These are phyloP conservation scores for Gerris lacustris DNA, from an alignment of 2,888 invertebrate genomes.

Conservation along the genomic window DNA sequence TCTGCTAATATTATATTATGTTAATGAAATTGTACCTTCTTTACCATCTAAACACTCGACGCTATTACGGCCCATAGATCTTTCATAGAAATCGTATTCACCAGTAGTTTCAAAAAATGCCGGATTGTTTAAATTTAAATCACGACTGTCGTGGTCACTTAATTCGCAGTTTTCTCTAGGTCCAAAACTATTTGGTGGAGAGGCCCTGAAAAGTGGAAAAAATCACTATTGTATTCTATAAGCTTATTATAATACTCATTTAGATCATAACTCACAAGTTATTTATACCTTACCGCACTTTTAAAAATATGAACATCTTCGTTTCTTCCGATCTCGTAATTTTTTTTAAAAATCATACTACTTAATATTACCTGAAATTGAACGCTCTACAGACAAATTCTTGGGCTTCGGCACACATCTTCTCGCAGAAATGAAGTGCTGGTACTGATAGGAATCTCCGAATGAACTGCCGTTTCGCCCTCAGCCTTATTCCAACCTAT, in stretches of 20 bases:
- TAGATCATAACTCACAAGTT: too few relatives aligned
- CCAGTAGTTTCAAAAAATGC: slow-evolving; percentile 70
- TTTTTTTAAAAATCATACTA: not conserved
- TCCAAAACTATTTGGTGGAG: slow-evolving; percentile 45
- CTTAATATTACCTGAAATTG: slow-evolving; percentile 57
- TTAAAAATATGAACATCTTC: too few relatives aligned
- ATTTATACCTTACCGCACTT: too few relatives aligned
- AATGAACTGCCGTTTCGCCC: slow-evolving; percentile 66
- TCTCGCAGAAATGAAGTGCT: slow-evolving; percentile 66
- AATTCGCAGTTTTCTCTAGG: slow-evolving; percentile 73
- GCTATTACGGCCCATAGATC: slow-evolving; percentile 57
- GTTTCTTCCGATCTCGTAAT: too few relatives aligned
- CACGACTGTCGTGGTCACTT: slow-evolving; percentile 72
- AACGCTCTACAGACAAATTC: slow-evolving; percentile 79
- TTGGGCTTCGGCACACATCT: slow-evolving; percentile 67
- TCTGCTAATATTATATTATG: too few relatives aligned
- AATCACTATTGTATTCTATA: not conserved
- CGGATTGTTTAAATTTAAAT: slow-evolving; percentile 72
- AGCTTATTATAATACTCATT: too few relatives aligned
- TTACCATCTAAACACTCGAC: slow-evolving; percentile 76
- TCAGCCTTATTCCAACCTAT: slow-evolving; percentile 56
- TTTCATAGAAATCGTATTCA: slow-evolving; percentile 75
- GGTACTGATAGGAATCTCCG: slow-evolving; percentile 59
- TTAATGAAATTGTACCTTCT: too few relatives aligned
- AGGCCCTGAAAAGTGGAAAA: slow-evolving; percentile 38